Evolutionary conservation across 2,888 invertebrate genomes (phyloP).

Genomic region (Euzetes globulus): DNA sequence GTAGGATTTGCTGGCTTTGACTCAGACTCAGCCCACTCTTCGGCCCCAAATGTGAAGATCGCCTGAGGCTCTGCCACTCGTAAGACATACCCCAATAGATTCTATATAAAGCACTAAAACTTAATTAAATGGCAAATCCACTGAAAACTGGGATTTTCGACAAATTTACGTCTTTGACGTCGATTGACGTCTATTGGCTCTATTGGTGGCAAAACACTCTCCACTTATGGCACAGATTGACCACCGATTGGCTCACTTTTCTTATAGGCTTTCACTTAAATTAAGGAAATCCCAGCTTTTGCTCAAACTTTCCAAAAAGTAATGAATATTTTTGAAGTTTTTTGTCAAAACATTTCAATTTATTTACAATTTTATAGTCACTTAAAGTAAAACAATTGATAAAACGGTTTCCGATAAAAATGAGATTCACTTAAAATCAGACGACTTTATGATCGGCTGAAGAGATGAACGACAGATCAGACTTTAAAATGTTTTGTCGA

Average conservation of each 20-base stretch:
- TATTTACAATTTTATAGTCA: neutral
- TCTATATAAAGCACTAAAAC: conserved; percentile 2
- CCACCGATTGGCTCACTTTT: neutral
- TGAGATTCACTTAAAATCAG: neutral
- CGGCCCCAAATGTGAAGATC: conserved; percentile 8
- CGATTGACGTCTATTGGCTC: neutral
- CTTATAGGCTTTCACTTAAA: neutral
- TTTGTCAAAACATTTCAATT: neutral
- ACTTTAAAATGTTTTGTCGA: neutral
- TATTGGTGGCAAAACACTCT: neutral
- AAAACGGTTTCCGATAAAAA: neutral
- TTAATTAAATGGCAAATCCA: neutral
- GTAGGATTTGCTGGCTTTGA: conserved; percentile 19
- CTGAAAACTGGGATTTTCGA: conserved; percentile 4
- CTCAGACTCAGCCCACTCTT: conserved; percentile 11
- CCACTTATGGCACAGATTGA: neutral
- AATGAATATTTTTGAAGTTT: neutral
- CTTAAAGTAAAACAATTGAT: neutral
- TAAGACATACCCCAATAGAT: neutral
- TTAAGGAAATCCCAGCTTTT: neutral
- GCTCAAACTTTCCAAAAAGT: neutral
- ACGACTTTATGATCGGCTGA: neutral
- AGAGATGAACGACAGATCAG: neutral
- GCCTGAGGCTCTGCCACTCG: conserved; percentile 9
- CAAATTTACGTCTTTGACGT: neutral